Percentiles rank a stretch among this genome's conserved stretches.
Conservation (phyloP, 2,113 vertebrate species). For the Arothron firmamentum region DNA sequence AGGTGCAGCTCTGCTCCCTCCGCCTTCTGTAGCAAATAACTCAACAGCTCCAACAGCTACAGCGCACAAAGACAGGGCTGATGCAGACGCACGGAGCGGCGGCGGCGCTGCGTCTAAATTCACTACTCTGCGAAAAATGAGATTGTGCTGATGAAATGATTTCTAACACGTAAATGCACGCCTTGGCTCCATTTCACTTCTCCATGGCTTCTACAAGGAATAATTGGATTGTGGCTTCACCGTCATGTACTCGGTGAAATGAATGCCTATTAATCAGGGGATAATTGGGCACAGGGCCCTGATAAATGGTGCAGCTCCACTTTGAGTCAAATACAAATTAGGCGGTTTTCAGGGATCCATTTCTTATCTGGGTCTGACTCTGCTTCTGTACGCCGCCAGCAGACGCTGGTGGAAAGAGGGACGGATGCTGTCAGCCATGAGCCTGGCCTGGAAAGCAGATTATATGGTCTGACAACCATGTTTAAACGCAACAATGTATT, state of each 20-base stretch:
- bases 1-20: conserved; percentile 45
- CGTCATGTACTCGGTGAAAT: conserved; percentile 55
- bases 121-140: conserved; percentile 25
- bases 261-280: conserved; percentile 71
- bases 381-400: conserved; percentile 50
- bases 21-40: conserved; percentile 44
- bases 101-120: conserved; percentile 23
- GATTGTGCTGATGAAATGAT: conserved; percentile 25
- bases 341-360: conserved; percentile 62
- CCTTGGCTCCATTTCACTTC: conserved; percentile 60
- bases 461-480: conserved; percentile 1
- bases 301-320: conserved; percentile 67
- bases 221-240: conserved; percentile 69
- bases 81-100: neutral
- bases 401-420: conserved; percentile 28
- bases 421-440: conserved; percentile 8
- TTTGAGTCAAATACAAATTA: conserved; percentile 70
- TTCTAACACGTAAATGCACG: conserved; percentile 33
- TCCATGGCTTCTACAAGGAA: conserved; percentile 39
- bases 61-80: neutral
- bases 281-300: conserved; percentile 72
- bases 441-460: conserved; percentile 22
- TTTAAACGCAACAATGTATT: neutral
- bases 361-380: conserved; percentile 61
- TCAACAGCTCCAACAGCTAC: conserved; percentile 31